Evolutionary conservation across 2,888 invertebrate genomes (phyloP), one percentile per base, ranked within the genome.

Genomic region (Dugesia japonica): DNA sequence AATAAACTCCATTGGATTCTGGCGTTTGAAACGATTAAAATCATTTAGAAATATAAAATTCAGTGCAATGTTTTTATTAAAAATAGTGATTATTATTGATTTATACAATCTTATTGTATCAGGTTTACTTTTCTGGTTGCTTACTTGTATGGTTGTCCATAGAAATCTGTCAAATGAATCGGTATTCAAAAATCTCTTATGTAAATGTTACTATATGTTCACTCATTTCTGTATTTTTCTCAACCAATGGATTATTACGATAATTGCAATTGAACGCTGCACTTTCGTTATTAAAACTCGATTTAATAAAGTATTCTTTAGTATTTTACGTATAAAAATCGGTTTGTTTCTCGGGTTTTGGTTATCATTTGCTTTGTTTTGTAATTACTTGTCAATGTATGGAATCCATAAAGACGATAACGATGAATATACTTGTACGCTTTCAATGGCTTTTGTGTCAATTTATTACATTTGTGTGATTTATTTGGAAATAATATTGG

Each of bases 181-280:
- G 56, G 17, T 56, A 1, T 56, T 56, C 9, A 56, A 56, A 56
- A 56, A 56, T 56, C 4, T 56, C 17, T n/a, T 56, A 13, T 56
- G 56, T 23, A 56, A 56, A 56, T 56, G 4, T 4, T 56, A 9
- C n/a, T 9, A 56, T n/a, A 56, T 56, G 56, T 56, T n/a, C 4
- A 56, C 56, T n/a, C 56, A 56, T n/a, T 56, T 56, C n/a, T 56
- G 56, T 23, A 20, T 56, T 56, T 56, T 56, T n/a, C 56, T 56
- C 23, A 56, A 56, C 23, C 56, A 56, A n/a, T 56, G 56, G 56
- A 56, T 23, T n/a, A 20, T 56, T n/a, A 4, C 56, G 1, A n/a
- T n/a, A 7, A 56, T 56, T n/a, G 4, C 56, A 23, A n/a, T 56
- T 20, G 56, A 56, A 23, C 56, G 56, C 4, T 56, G 56, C 23